Evolutionary conservation across 2,888 invertebrate species (phyloP), one percentile per base, ranked within the genome.

Genomic region (Geotrupes spiniger): DNA sequence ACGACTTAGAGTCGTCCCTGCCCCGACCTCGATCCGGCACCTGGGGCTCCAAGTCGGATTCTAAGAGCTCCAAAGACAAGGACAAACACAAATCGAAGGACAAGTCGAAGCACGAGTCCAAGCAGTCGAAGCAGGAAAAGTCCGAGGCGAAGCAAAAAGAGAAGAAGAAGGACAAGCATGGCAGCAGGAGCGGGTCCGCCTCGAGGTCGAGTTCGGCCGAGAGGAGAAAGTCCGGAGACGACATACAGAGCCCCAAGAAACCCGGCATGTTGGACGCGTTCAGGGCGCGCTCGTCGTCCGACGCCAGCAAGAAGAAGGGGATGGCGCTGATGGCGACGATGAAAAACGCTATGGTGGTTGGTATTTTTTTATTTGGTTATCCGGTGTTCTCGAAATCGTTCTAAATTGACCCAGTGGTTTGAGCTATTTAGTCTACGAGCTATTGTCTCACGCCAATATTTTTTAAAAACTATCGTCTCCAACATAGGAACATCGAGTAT

Each of bases 301-400:
- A 89, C 72, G 88, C 89, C 47, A 78, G 77, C 55, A 78, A 78
- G 69, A 73, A 75, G 58, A 77, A 78, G 56, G 77, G 78, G 51
- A 77, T 79, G 57, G 78, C 85, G 52, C 83, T 93, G 65, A 91
- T 93, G 81, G 82, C 89, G 56, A 89, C 90, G 66, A 85, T 93
- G 82, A 89, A 85, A 70, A 85, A 84, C 63, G 90, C 88, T 31
- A 84, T 91, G 67, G 85, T 90, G 80, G 87, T 87, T 70, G 69
- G 69, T 66, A 16, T 36, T 17, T 21, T 11, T 28, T 21, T 40
- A 15, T 15, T 12, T 9, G 2, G 11, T n/a, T 14, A 10, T 10
- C 2, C 2, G 6, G 33, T 8, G 1, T 10, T 2, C 11, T n/a
- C 16, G 25, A 11, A 29, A 11, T n/a, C 29, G n/a, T n/a, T n/a